Evolutionary conservation across 2,797 vertebrate species (phyloP), one percentile per base, ranked within the genome.

Genomic region (Rhynchonycteris naso): DNA sequence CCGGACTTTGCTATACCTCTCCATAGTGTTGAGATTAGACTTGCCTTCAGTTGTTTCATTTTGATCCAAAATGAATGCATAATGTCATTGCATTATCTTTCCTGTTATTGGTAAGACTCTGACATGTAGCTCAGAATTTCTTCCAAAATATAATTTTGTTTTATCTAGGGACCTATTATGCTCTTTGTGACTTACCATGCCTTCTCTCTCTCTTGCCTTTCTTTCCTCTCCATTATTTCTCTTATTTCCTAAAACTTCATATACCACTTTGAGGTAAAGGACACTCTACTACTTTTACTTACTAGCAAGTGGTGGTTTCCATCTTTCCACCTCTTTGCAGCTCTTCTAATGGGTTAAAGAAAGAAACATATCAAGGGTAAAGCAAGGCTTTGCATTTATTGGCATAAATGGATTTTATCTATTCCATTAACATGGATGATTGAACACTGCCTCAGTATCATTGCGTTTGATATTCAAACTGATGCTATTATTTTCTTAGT

Each of bases 401-500:
- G 82, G 74, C 74, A 18, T 58, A 91, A 95, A 92, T 91, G 92
- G 69, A 88, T 87, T 74, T 11, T 90, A 90, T 95, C 93, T 95
- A 8, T 88, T 86, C 88, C 63, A 93, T 97, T 97, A 95, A 71
- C 88, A 82, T 76, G 82, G 94, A 83, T 96, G 89, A 95, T 88
- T 97, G 94, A 96, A 85, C 0, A 12, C 78, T 85, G 87, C 90
- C 47, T 90, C 13, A 0, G 38, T 82, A 86, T 76, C 86, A 76
- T 52, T 94, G 93, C 95, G 54, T 86, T 95, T 95, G 86, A 78
- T 86, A 95, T 94, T 96, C 95, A 92, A 68, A 92, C 89, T 81
- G 93, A 96, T 92, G 91, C 87, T 95, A 90, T 97, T 95, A 89
- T 97, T 96, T 96, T 95, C 96, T 95, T 88, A 85, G 91, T 90